Percentiles rank a stretch among this genome's conserved stretches.
These are phyloP conservation scores for Morpho deidamia DNA, from an alignment of 2,888 invertebrate species.

Conservation along the genomic window DNA sequence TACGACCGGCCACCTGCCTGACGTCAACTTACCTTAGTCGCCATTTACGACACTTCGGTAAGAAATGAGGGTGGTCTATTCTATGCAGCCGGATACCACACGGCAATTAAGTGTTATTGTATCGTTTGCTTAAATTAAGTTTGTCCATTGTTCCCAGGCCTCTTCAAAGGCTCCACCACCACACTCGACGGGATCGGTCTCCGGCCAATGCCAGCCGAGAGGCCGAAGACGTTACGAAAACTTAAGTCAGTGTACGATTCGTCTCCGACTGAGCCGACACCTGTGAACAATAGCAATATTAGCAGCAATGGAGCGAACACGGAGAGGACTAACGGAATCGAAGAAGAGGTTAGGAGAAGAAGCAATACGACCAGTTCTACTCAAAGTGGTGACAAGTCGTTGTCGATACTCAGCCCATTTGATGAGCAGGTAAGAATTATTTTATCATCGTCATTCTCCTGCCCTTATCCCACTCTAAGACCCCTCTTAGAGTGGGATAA, in stretches of 20 bases:
- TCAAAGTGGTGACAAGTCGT: conserved; percentile 67
- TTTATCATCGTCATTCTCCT: too few relatives aligned
- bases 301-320: conserved; percentile 59
- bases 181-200: conserved; percentile 80
- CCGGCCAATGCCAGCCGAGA: conserved; percentile 81
- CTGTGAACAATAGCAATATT: conserved; percentile 36
- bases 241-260: conserved; percentile 86
- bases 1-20: too few relatives aligned
- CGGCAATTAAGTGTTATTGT: too few relatives aligned
- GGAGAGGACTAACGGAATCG: conserved; percentile 46
- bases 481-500: too few relatives aligned
- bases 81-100: too few relatives aligned
- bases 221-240: conserved; percentile 86
- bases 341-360: conserved; percentile 71
- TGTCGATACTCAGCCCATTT: conserved; percentile 88
- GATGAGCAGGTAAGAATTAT: conserved; percentile 81
- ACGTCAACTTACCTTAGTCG: too few relatives aligned
- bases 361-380: conserved; percentile 66
- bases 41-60: too few relatives aligned
- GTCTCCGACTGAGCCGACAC: conserved; percentile 57
- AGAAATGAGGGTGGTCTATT: too few relatives aligned
- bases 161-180: conserved; percentile 89
- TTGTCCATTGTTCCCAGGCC: conserved; percentile 77
- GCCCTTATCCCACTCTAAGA: too few relatives aligned
- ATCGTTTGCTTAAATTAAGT: too few relatives aligned